Evolutionary conservation across 2,797 vertebrate species (phyloP).

Genomic region (Neopelma chrysocephalum): DNA sequence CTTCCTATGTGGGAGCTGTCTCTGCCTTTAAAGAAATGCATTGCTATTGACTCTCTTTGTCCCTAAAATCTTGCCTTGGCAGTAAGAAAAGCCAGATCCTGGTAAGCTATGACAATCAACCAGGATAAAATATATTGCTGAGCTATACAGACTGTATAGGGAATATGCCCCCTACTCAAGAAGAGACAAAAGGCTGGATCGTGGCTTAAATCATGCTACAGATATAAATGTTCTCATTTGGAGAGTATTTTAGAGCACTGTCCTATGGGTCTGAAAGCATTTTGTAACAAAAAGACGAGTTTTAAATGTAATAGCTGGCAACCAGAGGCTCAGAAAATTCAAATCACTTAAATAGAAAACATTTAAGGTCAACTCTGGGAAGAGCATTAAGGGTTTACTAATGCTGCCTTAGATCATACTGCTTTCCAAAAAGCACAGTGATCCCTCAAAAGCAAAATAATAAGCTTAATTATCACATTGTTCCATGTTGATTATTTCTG

Average conservation of each 20-base stretch:
- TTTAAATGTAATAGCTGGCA: neutral
- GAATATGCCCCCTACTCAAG: neutral
- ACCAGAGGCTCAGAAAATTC: neutral
- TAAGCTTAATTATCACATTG: neutral
- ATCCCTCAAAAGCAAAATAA: neutral
- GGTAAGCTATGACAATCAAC: neutral
- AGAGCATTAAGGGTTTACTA: neutral
- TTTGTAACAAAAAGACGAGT: neutral
- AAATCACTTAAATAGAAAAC: neutral
- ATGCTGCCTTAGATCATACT: neutral
- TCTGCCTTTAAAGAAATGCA: neutral
- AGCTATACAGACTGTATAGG: neutral
- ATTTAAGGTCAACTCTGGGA: neutral
- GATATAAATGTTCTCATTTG: neutral
- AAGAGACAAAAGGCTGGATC: neutral
- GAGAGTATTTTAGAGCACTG: neutral
- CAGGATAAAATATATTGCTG: neutral
- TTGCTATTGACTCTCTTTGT: neutral
- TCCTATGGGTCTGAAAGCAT: neutral
- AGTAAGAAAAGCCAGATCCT: neutral
- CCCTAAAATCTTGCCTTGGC: neutral
- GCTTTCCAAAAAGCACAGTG: neutral
- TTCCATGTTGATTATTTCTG: neutral
- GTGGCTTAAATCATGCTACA: neutral
- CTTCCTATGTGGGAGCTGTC: neutral